Evolutionary conservation across 2,113 vertebrate genomes (phyloP).

Genomic region (Pavo muticus): DNA sequence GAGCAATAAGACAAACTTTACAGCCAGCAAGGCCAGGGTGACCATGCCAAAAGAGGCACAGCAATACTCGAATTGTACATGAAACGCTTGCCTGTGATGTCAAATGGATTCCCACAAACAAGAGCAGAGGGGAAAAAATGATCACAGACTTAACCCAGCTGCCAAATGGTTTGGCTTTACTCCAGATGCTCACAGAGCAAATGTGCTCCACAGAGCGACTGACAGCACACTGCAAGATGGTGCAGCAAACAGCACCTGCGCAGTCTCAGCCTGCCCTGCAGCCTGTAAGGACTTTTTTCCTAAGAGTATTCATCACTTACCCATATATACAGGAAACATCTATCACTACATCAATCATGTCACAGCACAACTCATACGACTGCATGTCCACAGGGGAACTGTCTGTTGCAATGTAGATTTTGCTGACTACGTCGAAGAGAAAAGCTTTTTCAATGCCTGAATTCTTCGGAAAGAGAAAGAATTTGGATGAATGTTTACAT

Average conservation of each 20-base stretch:
- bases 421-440: constrained; percentile 99
- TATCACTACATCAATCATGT: constrained; percentile 99
- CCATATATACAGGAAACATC: constrained; percentile 99
- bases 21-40: neutral
- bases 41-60: neutral
- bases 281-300: neutral
- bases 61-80: neutral
- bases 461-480: constrained; percentile 86
- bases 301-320: constrained; percentile 78
- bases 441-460: constrained; percentile 99
- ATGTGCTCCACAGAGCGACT: neutral
- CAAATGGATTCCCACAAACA: neutral
- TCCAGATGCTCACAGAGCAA: neutral
- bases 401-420: constrained; percentile 99
- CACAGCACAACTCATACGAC: constrained; percentile 97
- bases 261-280: neutral
- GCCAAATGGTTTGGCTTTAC: neutral
- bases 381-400: constrained; percentile 99
- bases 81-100: neutral
- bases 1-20: neutral
- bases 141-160: neutral
- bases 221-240: neutral
- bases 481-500: constrained; percentile 17
- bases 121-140: neutral
- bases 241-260: neutral